Evolutionary conservation across 2,113 vertebrate species (phyloP).

Genomic region (Ursus arctos): DNA sequence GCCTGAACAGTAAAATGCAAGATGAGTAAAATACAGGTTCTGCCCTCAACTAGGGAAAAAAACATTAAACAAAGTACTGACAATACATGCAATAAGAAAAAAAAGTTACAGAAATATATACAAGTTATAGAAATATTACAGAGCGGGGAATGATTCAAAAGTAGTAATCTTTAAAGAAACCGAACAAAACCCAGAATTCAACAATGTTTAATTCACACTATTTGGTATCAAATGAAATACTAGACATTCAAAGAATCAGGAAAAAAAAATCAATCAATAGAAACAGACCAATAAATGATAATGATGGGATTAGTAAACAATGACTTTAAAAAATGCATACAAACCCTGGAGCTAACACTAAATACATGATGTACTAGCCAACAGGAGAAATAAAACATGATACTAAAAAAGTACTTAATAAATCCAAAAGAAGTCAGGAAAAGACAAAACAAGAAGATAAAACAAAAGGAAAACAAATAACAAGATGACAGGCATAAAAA

Average conservation of each 20-base stretch:
- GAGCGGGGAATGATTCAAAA: neutral
- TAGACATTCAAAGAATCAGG: neutral
- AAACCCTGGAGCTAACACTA: neutral
- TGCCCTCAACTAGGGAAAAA: neutral
- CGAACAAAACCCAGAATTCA: constrained; percentile 8
- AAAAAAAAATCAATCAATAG: neutral
- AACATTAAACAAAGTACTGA: neutral
- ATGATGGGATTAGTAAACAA: neutral
- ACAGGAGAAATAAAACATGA: neutral
- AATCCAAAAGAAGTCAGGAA: neutral
- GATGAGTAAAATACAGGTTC: neutral
- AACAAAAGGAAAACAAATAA: neutral
- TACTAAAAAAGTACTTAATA: neutral
- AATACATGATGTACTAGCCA: neutral
- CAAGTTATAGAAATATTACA: neutral
- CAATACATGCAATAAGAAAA: neutral
- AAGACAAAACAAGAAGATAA: neutral
- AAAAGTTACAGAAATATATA: neutral
- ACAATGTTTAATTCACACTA: neutral
- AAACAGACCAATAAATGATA: neutral
- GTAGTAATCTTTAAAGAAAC: neutral
- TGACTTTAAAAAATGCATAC: neutral
- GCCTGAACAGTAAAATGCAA: neutral
- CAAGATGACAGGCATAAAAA: neutral
- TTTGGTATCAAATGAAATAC: neutral